Evolutionary conservation across 2,113 vertebrate species (phyloP).

Genomic region (Atherinomorus stipes): DNA sequence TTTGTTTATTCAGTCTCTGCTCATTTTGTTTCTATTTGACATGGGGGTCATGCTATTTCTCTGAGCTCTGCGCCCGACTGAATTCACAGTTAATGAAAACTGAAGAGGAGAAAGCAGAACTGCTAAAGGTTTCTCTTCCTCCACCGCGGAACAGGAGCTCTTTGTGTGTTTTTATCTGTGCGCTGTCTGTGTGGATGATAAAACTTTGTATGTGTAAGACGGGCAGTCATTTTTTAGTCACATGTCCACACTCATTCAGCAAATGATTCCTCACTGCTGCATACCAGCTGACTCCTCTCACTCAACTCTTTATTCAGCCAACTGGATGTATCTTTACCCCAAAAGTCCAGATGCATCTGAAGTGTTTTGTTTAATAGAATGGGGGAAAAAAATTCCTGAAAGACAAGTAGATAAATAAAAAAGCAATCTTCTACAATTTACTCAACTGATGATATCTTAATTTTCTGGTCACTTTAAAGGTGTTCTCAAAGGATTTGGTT

Average conservation of each 20-base stretch:
- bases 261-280: not conserved
- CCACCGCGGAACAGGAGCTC: not conserved
- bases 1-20: no score
- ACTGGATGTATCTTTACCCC: not conserved
- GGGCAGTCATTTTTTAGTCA: conserved; percentile 18
- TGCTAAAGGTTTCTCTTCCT: not conserved
- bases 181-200: not conserved
- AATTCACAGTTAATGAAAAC: not conserved
- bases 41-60: not conserved
- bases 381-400: conserved; percentile 4
- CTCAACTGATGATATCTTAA: not conserved
- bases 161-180: not conserved
- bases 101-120: not conserved
- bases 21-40: not conserved
- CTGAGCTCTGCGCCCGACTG: not conserved
- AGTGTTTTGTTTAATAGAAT: not conserved
- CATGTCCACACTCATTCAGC: not conserved
- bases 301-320: conserved; percentile 5
- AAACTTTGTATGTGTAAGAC: not conserved
- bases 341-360: no score
- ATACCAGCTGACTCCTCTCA: not conserved
- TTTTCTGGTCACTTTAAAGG: not conserved
- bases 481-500: not conserved
- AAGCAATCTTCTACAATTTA: not conserved
- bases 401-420: conserved; percentile 2